These are phyloP conservation scores for Trichomycterus rosablanca DNA, from an alignment of 2,113 vertebrate genomes.

Conservation along the genomic window DNA sequence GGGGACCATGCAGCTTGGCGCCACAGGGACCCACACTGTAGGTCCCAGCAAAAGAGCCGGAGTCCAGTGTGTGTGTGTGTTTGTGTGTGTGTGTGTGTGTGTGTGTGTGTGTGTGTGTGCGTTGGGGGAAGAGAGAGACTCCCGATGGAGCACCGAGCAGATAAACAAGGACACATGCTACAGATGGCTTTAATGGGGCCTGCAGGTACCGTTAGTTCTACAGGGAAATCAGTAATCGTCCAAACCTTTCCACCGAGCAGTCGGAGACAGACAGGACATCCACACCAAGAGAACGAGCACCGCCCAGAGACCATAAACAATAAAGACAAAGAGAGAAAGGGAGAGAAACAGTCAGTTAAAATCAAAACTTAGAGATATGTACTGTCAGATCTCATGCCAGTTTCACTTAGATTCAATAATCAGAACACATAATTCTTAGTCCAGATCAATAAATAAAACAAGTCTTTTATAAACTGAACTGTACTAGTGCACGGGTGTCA, in stretches of 20 bases:
- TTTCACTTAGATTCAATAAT: too few relatives aligned
- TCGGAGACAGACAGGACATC: slow-evolving; percentile 43
- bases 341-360: background rate
- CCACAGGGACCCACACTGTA: slow-evolving; percentile 38
- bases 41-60: slow-evolving; percentile 39
- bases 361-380: background rate
- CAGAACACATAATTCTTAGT: too few relatives aligned
- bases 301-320: slow-evolving; percentile 35
- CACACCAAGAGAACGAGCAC: slow-evolving; percentile 22
- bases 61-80: slow-evolving; percentile 29
- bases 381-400: background rate
- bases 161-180: slow-evolving; percentile 56
- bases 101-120: too few relatives aligned
- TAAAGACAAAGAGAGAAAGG: background rate
- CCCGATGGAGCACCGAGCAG: slow-evolving; percentile 40
- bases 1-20: slow-evolving; percentile 29
- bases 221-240: slow-evolving; percentile 58
- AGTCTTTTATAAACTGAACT: too few relatives aligned
- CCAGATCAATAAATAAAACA: too few relatives aligned
- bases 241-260: slow-evolving; percentile 51
- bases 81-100: slow-evolving; percentile 22
- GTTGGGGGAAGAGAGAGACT: slow-evolving; percentile 19
- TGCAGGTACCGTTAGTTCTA: slow-evolving; percentile 56
- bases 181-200: slow-evolving; percentile 64
- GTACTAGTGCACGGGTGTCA: too few relatives aligned